These are phyloP conservation scores for Pogonognathellus flavescens DNA, from an alignment of 1,140 invertebrate genomes.

Conservation along the genomic window DNA sequence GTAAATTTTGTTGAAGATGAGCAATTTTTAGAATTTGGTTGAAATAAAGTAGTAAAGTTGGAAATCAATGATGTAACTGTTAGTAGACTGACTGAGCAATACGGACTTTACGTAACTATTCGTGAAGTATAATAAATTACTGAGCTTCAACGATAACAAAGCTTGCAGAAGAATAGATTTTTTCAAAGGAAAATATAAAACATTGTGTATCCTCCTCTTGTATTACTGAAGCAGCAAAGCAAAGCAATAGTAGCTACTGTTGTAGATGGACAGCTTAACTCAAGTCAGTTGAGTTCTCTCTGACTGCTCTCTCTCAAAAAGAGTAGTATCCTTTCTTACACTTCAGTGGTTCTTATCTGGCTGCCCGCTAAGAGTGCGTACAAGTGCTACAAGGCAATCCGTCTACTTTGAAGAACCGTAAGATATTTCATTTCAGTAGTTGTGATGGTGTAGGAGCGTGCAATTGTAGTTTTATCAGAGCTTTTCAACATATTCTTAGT, in stretches of 20 bases:
- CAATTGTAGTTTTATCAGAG: no score
- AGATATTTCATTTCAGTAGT: no score
- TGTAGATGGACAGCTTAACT: not conserved
- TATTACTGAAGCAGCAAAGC: no score
- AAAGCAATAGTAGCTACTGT: not conserved
- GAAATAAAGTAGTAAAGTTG: not conserved
- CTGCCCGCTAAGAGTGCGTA: no score
- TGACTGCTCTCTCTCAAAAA: no score
- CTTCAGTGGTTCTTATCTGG: constrained; percentile 3
- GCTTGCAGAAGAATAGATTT: not conserved
- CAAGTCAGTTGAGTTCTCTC: not conserved
- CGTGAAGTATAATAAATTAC: constrained; percentile 9
- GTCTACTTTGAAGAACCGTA: no score
- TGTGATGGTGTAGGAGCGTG: no score
- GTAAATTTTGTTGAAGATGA: constrained; percentile 2
- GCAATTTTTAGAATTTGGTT: constrained; percentile 2
- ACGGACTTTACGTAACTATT: not conserved
- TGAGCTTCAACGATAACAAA: not conserved
- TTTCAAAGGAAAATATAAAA: constrained; percentile 3
- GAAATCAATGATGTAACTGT: constrained; percentile 3
- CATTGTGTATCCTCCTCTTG: constrained; percentile 1
- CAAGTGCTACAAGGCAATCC: no score
- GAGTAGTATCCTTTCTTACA: constrained; percentile 14
- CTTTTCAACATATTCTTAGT: no score
- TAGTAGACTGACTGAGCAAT: not conserved